Conservation (phyloP, 2,888 invertebrate genomes). For the Plagodis pulveraria region DNA sequence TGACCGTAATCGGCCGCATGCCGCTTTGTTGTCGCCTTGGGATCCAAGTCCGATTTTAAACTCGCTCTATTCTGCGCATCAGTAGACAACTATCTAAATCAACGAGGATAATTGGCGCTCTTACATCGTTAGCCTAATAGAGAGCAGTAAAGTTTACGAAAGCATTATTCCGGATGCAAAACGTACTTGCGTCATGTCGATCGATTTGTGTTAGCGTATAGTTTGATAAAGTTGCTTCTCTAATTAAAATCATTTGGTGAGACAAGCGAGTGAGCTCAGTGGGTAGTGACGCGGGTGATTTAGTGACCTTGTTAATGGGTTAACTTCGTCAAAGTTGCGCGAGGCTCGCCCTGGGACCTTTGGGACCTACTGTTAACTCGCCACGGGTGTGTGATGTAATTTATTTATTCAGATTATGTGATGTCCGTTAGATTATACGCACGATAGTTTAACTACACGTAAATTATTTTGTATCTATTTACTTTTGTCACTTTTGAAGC, state of each 20-base stretch:
- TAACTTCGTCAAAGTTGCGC: constrained; percentile 72
- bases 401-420: constrained; percentile 44
- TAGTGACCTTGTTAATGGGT: constrained; percentile 74
- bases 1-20: constrained; percentile 69
- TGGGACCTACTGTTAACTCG: constrained; percentile 54
- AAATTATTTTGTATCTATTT: constrained; percentile 12
- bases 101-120: constrained; percentile 68
- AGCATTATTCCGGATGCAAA: constrained; percentile 36
- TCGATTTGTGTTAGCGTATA: constrained; percentile 33
- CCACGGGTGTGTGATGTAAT: constrained; percentile 47
- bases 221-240: constrained; percentile 52
- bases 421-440: constrained; percentile 31
- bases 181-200: constrained; percentile 33
- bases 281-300: constrained; percentile 70
- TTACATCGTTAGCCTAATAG: constrained; percentile 60
- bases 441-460: constrained; percentile 24
- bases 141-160: constrained; percentile 30
- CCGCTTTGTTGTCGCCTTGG: constrained; percentile 79
- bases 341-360: constrained; percentile 49
- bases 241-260: constrained; percentile 70
- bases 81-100: constrained; percentile 75
- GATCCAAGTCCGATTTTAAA: constrained; percentile 77
- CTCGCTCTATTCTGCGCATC: constrained; percentile 76
- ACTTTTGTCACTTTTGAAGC: too few relatives aligned
- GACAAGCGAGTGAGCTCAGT: constrained; percentile 60